Base-by-base conservation (phyloP, 2,888 invertebrate species). In the Nycteola revayana region DNA sequence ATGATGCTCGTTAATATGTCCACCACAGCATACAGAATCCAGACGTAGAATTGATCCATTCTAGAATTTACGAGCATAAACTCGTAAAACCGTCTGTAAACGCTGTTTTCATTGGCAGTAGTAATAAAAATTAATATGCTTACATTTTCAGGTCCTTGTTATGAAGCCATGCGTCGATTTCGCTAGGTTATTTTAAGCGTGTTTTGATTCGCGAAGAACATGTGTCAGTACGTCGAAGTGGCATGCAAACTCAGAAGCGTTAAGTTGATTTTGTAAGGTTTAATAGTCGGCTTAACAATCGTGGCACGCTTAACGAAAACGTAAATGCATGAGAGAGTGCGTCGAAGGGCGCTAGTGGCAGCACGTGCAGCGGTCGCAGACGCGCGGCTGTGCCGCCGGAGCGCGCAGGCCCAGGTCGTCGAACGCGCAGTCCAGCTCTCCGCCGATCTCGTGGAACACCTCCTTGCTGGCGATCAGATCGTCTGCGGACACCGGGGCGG, bases 401-500 rank as follows among this genome's bases (percentile, higher is more conserved):
- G 58, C 32, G 51, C 73, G 73, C 60, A 87, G 59, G 10, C 78
- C 83, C 42, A 88, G 80, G 82, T 95, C 95, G 75, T 93, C 91
- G 91, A 97, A 96, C 63, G 97, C 96, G 76, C 92, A 90, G 91
- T 98, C 97, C 91, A 98, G 91, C 86, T 97, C 97, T 79, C 96
- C 96, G 63, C 96, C 96, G 82, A 98, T 94, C 79, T 94, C 92
- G 89, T 95, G 96, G 93, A 94, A 97, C 86, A 95, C 92, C 91
- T 97, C 96, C 92, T 96, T 97, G 87, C 94, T 93, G 69, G 90
- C 89, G 87, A 95, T 93, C 90, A 95, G 90, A 73, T 95, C 95
- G 92, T 95, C 95, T 95, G 92, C 70, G 73, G 67, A 79, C 65
- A 79, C 71, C 77, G 58, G 56, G 62, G 62, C 53, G 47, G 60